These are phyloP conservation scores for Bergia sp. DNA, from an alignment of 92 coral and sea anemone species.

Conservation along the genomic window DNA sequence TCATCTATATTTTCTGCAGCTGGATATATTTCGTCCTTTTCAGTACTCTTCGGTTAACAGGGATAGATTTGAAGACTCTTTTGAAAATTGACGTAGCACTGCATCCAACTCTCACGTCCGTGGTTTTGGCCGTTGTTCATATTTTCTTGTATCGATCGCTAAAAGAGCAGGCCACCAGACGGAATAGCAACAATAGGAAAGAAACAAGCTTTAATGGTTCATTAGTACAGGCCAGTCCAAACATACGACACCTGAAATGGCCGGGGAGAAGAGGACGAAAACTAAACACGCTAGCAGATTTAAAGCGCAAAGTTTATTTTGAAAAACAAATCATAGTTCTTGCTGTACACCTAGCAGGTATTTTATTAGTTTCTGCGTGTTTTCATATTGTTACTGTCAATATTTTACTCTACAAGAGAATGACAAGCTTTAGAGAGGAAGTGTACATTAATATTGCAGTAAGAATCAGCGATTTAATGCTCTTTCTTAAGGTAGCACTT, in stretches of 20 bases:
- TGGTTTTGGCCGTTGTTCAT: conserved; percentile 65
- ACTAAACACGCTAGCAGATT: not conserved
- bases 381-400: conserved; percentile 69
- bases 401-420: conserved; percentile 52
- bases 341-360: conserved; percentile 60
- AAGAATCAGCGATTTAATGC: conserved; percentile 67
- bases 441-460: conserved; percentile 70
- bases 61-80: conserved; percentile 54
- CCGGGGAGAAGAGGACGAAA: not conserved
- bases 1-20: conserved; percentile 58
- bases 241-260: not conserved
- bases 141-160: conserved; percentile 63
- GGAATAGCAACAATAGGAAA: not conserved
- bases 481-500: conserved; percentile 75
- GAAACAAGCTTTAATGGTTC: not conserved
- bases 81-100: conserved; percentile 67
- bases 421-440: conserved; percentile 45
- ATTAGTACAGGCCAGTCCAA: not conserved
- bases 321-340: conserved; percentile 69
- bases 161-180: conserved; percentile 44
- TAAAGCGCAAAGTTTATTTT: conserved; percentile 25
- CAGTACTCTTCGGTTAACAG: conserved; percentile 67
- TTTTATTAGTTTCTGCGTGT: conserved; percentile 60
- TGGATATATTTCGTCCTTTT: conserved; percentile 66
- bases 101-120: conserved; percentile 71